Evolutionary conservation across 2,888 invertebrate species (phyloP).

Genomic region (Bombylius major): DNA sequence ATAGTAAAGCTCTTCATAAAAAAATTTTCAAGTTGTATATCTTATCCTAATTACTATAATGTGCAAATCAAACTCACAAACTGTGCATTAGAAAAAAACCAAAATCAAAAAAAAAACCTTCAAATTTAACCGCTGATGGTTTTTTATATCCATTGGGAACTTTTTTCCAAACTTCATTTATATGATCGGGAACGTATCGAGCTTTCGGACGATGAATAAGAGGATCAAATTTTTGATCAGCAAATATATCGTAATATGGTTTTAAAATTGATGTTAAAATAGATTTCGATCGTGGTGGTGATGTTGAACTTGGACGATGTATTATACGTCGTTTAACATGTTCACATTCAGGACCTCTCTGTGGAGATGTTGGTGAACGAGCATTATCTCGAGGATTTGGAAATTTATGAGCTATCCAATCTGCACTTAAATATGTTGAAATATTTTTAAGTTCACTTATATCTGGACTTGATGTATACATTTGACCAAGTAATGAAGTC

Average conservation of each 20-base stretch:
- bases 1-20: too few relatives aligned
- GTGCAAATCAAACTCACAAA: too few relatives aligned
- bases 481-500: slow-evolving; percentile 57
- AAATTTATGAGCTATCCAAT: slow-evolving; percentile 70
- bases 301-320: slow-evolving; percentile 24
- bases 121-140: slow-evolving; percentile 28
- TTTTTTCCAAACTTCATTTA: slow-evolving; percentile 26
- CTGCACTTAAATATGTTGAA: slow-evolving; percentile 62
- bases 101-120: slow-evolving; percentile 23
- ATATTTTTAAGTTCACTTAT: slow-evolving; percentile 64
- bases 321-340: slow-evolving; percentile 17
- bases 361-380: slow-evolving; percentile 46
- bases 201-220: slow-evolving; percentile 60
- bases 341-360: slow-evolving; percentile 22
- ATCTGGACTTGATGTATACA: slow-evolving; percentile 70
- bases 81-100: too few relatives aligned
- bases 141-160: slow-evolving; percentile 18
- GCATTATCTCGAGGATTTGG: slow-evolving; percentile 58
- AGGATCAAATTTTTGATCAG: slow-evolving; percentile 60
- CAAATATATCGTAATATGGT: slow-evolving; percentile 40
- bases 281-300: slow-evolving; percentile 40
- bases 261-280: slow-evolving; percentile 35
- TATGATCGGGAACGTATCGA: slow-evolving; percentile 53
- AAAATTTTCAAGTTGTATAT: too few relatives aligned
- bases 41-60: too few relatives aligned